phyloP scores from a whole-genome alignment of 2,888 invertebrate species.

The Augiades crinisus region DNA sequence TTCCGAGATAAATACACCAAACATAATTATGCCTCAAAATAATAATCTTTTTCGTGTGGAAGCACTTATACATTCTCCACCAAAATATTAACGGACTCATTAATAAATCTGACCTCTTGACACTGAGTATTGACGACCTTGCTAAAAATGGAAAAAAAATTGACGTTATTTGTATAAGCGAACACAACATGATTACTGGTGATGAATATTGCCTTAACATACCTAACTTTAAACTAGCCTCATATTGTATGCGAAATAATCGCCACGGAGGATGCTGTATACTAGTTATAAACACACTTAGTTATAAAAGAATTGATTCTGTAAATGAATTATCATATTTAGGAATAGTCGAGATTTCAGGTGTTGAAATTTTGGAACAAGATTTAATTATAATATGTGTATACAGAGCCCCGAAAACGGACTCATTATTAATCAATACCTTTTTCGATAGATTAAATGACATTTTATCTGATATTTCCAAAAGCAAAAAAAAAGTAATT shows the following conservation, averaged over 20 bases:
- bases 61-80: background rate
- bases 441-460: background rate
- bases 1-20: too few relatives aligned
- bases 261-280: conserved; percentile 6
- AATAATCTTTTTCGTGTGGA: conserved; percentile 9
- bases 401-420: background rate
- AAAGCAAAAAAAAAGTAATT: background rate
- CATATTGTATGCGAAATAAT: background rate
- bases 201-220: background rate
- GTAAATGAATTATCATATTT: background rate
- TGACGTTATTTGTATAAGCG: background rate
- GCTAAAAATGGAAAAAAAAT: background rate
- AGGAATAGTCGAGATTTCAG: background rate
- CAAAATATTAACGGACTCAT: conserved; percentile 6
- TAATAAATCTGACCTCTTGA: background rate
- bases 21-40: too few relatives aligned
- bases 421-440: background rate
- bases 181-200: background rate
- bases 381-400: background rate
- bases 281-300: background rate
- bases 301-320: background rate
- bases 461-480: background rate
- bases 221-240: background rate
- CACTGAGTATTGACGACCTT: background rate
- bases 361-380: background rate